A percentile compares a stretch with the other conserved stretches of the same genome.
phyloP scores from a whole-genome alignment of 2,888 invertebrate genomes.

The Eupithecia tripunctaria region DNA sequence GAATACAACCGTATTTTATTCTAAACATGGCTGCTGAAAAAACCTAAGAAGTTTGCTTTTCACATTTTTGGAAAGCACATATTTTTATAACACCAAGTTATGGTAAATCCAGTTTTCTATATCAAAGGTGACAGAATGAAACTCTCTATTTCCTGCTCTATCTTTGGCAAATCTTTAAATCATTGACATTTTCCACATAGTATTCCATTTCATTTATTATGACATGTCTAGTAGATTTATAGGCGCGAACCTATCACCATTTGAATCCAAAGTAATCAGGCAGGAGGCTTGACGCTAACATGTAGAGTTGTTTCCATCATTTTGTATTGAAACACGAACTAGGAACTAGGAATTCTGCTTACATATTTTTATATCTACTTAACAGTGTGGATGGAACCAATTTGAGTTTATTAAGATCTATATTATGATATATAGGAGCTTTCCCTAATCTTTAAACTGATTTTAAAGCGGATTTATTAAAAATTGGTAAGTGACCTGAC shows the following conservation, averaged over 20 bases:
- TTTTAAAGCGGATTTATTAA: neutral
- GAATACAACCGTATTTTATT: neutral
- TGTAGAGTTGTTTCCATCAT: slow-evolving; percentile 45
- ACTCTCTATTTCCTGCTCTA: neutral
- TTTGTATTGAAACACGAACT: slow-evolving; percentile 25
- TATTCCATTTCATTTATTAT: neutral
- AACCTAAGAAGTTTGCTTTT: neutral
- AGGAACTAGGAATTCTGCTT: slow-evolving; percentile 8
- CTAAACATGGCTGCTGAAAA: neutral
- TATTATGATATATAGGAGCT: too few species aligned
- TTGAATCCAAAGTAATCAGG: slow-evolving; percentile 65
- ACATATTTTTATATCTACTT: neutral
- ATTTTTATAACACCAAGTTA: neutral
- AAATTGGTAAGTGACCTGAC: neutral
- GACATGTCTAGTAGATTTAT: slow-evolving; percentile 40
- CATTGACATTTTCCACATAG: neutral
- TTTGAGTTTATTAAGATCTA: neutral
- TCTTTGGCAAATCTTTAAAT: neutral
- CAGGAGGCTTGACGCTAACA: slow-evolving; percentile 56
- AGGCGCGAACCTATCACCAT: slow-evolving; percentile 59
- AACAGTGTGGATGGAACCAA: neutral
- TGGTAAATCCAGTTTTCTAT: neutral
- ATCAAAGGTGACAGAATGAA: neutral
- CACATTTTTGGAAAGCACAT: neutral
- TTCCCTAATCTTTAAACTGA: neutral